Percentiles rank a stretch among this genome's conserved stretches.
phyloP scores from a whole-genome alignment of 2,888 invertebrate species.

The Camponotus fellah region DNA sequence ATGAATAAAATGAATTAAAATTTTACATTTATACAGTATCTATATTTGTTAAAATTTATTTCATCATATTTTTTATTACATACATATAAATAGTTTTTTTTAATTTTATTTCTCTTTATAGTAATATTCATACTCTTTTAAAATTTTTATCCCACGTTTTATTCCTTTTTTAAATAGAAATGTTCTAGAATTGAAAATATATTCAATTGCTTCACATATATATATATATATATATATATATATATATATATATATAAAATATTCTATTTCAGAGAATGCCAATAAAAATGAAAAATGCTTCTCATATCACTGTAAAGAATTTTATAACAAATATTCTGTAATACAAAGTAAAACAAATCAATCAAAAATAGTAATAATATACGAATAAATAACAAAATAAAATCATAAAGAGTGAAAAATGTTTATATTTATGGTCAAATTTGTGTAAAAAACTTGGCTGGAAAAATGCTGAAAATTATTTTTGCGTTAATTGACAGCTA shows the following conservation, averaged over 20 bases:
- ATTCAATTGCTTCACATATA: neutral
- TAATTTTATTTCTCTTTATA: neutral
- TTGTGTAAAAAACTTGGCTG: neutral
- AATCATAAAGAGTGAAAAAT: neutral
- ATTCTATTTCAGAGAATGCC: slow-evolving; percentile 5
- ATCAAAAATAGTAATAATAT: neutral
- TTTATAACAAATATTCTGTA: slow-evolving; percentile 17
- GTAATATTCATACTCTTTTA: neutral
- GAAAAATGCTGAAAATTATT: neutral
- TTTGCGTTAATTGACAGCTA: neutral
- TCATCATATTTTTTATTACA: neutral
- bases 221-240: slow-evolving; percentile 7
- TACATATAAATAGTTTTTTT: neutral
- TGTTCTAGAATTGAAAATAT: slow-evolving; percentile 10
- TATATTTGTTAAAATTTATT: neutral
- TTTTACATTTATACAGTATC: neutral
- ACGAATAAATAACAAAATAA: slow-evolving; percentile 18
- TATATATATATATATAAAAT: slow-evolving; percentile 26
- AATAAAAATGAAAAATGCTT: neutral
- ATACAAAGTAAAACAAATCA: slow-evolving; percentile 18
- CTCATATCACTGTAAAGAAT: neutral
- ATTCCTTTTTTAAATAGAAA: slow-evolving; percentile 3
- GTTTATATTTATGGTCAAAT: neutral
- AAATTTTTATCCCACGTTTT: neutral
- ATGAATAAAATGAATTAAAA: neutral